Conservation (phyloP, 2,113 vertebrate genomes). For the Poeciliopsis prolifica region DNA sequence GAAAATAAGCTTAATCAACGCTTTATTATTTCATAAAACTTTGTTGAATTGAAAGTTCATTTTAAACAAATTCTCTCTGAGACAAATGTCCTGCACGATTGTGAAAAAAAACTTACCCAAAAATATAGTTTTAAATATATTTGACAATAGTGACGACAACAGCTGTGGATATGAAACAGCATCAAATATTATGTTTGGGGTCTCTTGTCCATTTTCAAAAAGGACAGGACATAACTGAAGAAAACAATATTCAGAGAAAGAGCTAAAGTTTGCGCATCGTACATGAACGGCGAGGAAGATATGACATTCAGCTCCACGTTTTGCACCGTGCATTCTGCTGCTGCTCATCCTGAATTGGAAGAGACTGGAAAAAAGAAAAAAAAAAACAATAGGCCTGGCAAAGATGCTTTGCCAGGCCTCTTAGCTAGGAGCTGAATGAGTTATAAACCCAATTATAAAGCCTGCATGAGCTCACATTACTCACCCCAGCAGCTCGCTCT, state of each 20-base stretch:
- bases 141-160: not conserved
- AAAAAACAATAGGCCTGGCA: not conserved
- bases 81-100: not conserved
- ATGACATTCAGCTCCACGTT: slow-evolving; percentile 20
- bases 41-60: not conserved
- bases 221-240: not conserved
- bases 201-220: not conserved
- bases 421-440: slow-evolving; percentile 25
- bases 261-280: not conserved
- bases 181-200: not conserved
- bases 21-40: not conserved
- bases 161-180: not conserved
- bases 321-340: not conserved
- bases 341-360: not conserved
- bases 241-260: not conserved
- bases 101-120: not conserved
- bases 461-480: slow-evolving; percentile 50
- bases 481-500: slow-evolving; percentile 28
- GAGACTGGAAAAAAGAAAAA: not conserved
- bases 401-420: slow-evolving; percentile 10
- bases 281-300: not conserved
- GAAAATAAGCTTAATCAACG: not conserved
- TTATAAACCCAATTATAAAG: slow-evolving; percentile 55
- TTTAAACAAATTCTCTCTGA: not conserved
- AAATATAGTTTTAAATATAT: too few relatives aligned